phyloP scores from a whole-genome alignment of 2,113 vertebrate genomes.

The Bolborhynchus lineola region DNA sequence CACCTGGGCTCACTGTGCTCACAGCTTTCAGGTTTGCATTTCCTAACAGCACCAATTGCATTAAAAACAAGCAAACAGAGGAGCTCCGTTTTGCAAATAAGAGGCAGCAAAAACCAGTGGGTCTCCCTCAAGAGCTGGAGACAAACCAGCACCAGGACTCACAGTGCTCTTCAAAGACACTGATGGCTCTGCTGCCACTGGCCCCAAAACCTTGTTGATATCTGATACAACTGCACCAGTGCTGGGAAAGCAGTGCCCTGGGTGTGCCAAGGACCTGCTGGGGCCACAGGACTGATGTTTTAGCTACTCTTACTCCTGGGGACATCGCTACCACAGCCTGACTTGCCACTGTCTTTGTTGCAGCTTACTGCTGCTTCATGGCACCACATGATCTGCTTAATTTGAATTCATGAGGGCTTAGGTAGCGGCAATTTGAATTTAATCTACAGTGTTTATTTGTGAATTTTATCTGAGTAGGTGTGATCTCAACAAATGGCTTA shows the following conservation, averaged over 20 bases:
- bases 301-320: not conserved
- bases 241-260: accelerated
- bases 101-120: not conserved
- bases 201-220: not conserved
- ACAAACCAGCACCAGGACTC: not conserved
- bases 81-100: not conserved
- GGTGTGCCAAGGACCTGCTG: not conserved
- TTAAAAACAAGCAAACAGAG: not conserved
- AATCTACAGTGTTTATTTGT: not conserved
- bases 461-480: not conserved
- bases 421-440: not conserved
- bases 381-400: not conserved
- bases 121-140: not conserved
- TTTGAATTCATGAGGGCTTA: not conserved
- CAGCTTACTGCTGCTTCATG: not conserved
- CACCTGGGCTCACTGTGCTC: not conserved
- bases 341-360: not conserved
- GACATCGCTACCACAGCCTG: accelerated
- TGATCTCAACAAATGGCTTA: not conserved
- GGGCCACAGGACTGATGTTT: not conserved
- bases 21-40: not conserved
- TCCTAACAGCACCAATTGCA: not conserved
- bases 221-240: accelerated
- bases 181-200: accelerated
- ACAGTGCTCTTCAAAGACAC: not conserved